These are phyloP conservation scores for Anas flavirostris DNA, from an alignment of 2,797 vertebrate genomes.

Conservation along the genomic window DNA sequence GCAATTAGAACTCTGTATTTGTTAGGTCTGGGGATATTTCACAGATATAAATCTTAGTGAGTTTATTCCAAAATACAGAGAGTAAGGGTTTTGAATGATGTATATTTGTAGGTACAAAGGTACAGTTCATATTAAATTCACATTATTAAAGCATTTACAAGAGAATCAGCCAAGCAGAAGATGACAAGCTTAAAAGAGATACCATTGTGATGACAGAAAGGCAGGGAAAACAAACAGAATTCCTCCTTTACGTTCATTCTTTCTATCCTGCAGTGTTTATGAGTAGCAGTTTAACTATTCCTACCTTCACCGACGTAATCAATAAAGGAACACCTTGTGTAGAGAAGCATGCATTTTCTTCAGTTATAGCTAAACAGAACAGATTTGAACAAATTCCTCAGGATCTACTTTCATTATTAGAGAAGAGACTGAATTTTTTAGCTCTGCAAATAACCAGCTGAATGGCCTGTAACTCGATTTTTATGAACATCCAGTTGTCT, in stretches of 20 bases:
- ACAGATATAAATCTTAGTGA: not conserved
- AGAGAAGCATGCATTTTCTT: constrained; percentile 13
- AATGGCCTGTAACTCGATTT: constrained; percentile 33
- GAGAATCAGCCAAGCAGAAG: constrained; percentile 32
- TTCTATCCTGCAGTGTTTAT: constrained; percentile 15
- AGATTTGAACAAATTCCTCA: constrained; percentile 38
- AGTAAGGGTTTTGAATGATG: not conserved
- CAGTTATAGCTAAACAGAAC: constrained; percentile 12
- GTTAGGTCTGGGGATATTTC: not conserved
- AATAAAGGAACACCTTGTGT: not conserved
- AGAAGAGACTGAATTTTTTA: constrained; percentile 46
- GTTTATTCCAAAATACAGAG: constrained; percentile 11
- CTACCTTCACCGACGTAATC: constrained; percentile 22
- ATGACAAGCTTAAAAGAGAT: constrained; percentile 36
- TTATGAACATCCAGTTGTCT: constrained; percentile 53
- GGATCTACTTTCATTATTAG: constrained; percentile 17
- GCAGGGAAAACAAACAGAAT: constrained; percentile 55
- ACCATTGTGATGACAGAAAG: constrained; percentile 24
- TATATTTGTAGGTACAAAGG: constrained; percentile 14
- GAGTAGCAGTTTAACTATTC: constrained; percentile 23
- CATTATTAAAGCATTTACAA: constrained; percentile 35
- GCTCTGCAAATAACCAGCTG: constrained; percentile 34
- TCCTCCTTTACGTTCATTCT: constrained; percentile 9
- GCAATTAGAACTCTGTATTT: not conserved
- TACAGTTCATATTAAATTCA: constrained; percentile 1